Evolutionary conservation across 1,140 invertebrate genomes (phyloP).

Genomic region (Apis laboriosa): DNA sequence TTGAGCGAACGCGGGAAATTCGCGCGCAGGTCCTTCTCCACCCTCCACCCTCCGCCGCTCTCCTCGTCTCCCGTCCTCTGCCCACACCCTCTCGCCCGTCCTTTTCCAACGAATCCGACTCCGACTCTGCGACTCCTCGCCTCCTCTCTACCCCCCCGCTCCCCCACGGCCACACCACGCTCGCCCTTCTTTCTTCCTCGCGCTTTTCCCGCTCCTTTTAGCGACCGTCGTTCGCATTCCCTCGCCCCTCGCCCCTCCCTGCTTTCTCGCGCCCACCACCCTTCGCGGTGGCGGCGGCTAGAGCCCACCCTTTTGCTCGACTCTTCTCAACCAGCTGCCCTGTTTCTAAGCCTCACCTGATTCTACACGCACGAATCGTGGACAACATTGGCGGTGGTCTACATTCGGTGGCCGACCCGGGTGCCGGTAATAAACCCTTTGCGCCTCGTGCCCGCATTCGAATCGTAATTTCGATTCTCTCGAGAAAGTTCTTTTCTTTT

Average conservation of each 20-base stretch:
- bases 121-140: neutral
- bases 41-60: slow-evolving; percentile 57
- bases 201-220: slow-evolving; percentile 37
- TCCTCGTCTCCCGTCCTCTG: slow-evolving; percentile 22
- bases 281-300: too few species aligned
- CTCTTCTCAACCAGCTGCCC: slow-evolving; percentile 2
- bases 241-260: neutral
- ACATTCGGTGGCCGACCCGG: too few species aligned
- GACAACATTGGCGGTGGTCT: neutral
- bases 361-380: slow-evolving; percentile 26
- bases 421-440: too few species aligned
- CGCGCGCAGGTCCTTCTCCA: slow-evolving; percentile 79
- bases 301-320: neutral
- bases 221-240: neutral
- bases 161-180: too few species aligned
- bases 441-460: too few species aligned
- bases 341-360: slow-evolving; percentile 50
- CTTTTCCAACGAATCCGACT: neutral
- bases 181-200: too few species aligned
- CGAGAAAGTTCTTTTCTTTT: too few species aligned
- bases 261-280: neutral
- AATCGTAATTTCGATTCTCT: too few species aligned
- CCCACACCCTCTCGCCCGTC: slow-evolving; percentile 16
- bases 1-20: slow-evolving; percentile 81
- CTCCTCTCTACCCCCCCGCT: neutral